Base-by-base conservation (phyloP, 2,888 invertebrate species). In the Cerastis leucographa region DNA sequence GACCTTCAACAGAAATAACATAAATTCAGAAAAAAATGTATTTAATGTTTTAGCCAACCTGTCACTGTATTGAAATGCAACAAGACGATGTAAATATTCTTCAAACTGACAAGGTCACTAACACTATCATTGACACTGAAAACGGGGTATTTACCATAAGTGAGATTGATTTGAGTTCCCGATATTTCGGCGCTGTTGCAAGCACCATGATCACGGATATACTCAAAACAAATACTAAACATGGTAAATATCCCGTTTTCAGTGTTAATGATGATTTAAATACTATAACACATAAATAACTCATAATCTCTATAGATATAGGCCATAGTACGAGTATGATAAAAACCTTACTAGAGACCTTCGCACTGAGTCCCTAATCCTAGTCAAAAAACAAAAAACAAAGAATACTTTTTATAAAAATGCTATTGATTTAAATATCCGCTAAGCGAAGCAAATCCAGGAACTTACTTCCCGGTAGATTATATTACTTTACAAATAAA, bases 401-500 rank as follows among this genome's bases (percentile, higher is more conserved):
- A 14, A 14, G 19, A 25, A 17, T 49, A 29, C 29, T 64, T 29
- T 0, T 8, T 73, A 51, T 72, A 42, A 66, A 40, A n/a, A 9
- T n/a, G 54, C 19, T 56, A 22, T 44, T 25, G 35, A 80, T 71
- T 71, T 40, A 80, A 72, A 73, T 62, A 80, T 70, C 46, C 42
- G 42, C 61, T 71, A 61, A 71, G 54, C 35, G 40, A 70, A 76
- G 59, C 71, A 66, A 72, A 81, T 70, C 66, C 69, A 81, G 81
- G 44, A 65, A 78, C 82, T 84, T 71, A 78, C 82, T 84, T 76
- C 70, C 67, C 76, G 40, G 71, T 83, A 69, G 67, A 69, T 84
- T 85, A 81, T 81, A 87, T 83, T 81, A 69, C 83, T 69, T 78
- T 76, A 84, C 76, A 82, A 86, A 88, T 86, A 88, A 84, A 87